Conservation (phyloP, 2,888 invertebrate species). For the Leptura quadrifasciata region DNA sequence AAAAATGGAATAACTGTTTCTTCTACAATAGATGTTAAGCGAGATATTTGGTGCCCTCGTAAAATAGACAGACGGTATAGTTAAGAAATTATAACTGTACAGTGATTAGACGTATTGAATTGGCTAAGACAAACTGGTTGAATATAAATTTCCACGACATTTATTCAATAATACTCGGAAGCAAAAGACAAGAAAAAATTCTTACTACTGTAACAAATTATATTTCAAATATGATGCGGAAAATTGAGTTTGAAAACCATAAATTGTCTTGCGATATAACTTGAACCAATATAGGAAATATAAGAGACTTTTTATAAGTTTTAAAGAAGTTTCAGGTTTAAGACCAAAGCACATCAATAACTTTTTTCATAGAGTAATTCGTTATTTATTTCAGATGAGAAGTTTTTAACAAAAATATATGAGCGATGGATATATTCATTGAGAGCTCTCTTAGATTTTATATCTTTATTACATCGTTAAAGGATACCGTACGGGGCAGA, state of each 20-base stretch:
- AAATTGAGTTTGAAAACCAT: constrained; percentile 32
- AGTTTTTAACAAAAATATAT: not conserved
- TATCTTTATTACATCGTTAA: too few species aligned
- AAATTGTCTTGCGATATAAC: not conserved
- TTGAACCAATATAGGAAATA: not conserved
- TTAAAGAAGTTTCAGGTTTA: constrained; percentile 1
- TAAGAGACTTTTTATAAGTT: not conserved
- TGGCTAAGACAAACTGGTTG: not conserved
- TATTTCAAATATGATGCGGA: constrained; percentile 1
- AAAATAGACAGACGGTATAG: too few species aligned
- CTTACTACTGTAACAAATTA: constrained; percentile 13
- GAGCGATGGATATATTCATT: too few species aligned
- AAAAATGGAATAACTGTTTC: too few species aligned
- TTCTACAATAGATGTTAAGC: too few species aligned
- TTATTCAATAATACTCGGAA: constrained; percentile 9
- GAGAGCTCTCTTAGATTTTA: not conserved
- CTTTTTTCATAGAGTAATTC: not conserved
- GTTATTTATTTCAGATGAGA: not conserved
- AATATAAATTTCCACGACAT: constrained; percentile 14
- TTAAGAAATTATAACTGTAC: not conserved
- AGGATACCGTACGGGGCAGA: too few species aligned
- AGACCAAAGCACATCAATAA: not conserved
- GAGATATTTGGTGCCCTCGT: too few species aligned
- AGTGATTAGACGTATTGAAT: not conserved
- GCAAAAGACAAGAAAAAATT: constrained; percentile 2